Percentiles rank a stretch among this genome's conserved stretches.
These are phyloP conservation scores for Bufotes viridis DNA, from an alignment of 2,797 vertebrate genomes.

Conservation along the genomic window DNA sequence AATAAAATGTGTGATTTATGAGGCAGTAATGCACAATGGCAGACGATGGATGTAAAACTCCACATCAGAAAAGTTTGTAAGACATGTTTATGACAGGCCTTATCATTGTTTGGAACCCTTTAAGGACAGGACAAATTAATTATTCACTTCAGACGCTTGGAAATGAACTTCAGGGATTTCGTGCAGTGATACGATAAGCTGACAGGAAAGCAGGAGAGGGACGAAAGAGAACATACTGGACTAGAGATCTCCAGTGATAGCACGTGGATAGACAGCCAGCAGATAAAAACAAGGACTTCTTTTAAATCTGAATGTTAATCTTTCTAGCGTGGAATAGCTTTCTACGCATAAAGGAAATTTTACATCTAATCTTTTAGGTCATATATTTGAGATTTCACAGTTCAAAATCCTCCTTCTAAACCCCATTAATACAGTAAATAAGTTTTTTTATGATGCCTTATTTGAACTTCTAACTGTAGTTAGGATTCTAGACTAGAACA, in stretches of 20 bases:
- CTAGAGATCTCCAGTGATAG: not conserved
- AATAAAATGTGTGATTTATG: conserved; percentile 33
- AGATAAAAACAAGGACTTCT: too few relatives aligned
- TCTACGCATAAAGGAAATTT: not conserved
- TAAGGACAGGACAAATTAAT: conserved; percentile 37
- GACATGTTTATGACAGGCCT: conserved; percentile 29
- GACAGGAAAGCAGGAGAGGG: not conserved
- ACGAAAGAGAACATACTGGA: not conserved
- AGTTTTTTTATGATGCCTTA: not conserved
- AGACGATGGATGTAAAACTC: conserved; percentile 7
- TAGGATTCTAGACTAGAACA: not conserved
- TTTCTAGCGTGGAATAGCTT: not conserved
- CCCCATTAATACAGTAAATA: not conserved
- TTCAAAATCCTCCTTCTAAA: not conserved
- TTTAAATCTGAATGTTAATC: not conserved
- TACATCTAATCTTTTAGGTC: not conserved
- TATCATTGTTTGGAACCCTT: conserved; percentile 23
- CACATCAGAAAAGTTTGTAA: conserved; percentile 34
- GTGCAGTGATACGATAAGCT: not conserved
- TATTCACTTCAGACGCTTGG: conserved; percentile 18
- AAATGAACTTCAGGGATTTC: not conserved
- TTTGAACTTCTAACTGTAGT: not conserved
- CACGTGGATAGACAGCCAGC: not conserved
- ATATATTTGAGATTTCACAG: not conserved
- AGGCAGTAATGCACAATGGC: conserved; percentile 7